Evolutionary conservation across 2,113 vertebrate genomes (phyloP).

Genomic region (Apteryx mantelli): DNA sequence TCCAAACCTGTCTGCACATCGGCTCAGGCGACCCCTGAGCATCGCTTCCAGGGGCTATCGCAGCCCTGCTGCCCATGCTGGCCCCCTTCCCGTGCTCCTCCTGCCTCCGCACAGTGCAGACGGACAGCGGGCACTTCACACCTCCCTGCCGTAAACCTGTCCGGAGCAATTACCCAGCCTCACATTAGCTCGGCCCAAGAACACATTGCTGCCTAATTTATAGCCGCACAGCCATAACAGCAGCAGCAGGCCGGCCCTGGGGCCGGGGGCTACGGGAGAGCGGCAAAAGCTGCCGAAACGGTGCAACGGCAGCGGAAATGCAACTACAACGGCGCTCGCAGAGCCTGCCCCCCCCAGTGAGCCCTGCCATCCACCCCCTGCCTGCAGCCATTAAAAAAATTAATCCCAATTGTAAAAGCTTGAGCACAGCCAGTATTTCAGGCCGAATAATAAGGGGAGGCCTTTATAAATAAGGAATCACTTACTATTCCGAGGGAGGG

Average conservation of each 20-base stretch:
- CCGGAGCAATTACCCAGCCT: constrained; percentile 75
- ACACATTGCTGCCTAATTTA: constrained; percentile 72
- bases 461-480: background rate
- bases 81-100: background rate
- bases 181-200: constrained; percentile 32
- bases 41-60: constrained; percentile 57
- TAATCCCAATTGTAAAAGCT: constrained; percentile 12
- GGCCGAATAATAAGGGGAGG: background rate
- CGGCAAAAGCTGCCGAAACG: background rate
- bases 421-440: constrained; percentile 11
- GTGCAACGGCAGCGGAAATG: background rate
- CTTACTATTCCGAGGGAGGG: background rate
- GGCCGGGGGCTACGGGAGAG: background rate
- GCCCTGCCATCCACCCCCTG: background rate
- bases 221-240: constrained; percentile 17
- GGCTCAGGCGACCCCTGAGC: background rate
- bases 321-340: background rate
- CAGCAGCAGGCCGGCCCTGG: constrained; percentile 32
- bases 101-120: background rate
- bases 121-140: constrained; percentile 75
- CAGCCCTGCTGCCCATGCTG: background rate
- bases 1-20: background rate
- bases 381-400: background rate
- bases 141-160: constrained; percentile 83
- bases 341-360: background rate